Base-by-base conservation (phyloP, 2,113 vertebrate genomes). In the Perca schrenkii region DNA sequence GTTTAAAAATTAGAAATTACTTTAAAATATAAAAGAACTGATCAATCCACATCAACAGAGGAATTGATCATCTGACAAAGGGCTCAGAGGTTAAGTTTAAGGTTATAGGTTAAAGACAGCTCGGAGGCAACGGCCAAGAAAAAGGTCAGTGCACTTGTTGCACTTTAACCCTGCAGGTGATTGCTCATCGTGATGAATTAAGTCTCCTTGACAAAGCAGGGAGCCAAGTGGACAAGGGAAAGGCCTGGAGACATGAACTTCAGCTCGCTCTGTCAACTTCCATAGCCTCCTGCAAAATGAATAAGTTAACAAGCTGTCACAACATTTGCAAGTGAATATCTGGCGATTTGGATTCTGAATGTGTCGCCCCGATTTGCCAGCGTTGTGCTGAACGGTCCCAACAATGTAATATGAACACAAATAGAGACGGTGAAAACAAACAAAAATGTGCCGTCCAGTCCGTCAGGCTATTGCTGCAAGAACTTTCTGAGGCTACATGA, bases 231-330 rank as follows among this genome's bases (percentile, higher is more conserved):
- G 77, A 89, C 87, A 84, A 83, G 85, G 79, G 85, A 80, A 89
- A 86, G 78, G 85, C 88, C 81, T 40, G 79, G 86, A 87, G 85
- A 87, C 65, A 69, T 85, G 81, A 91, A 91, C 81, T 84, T 88
- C 71, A 82, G 60, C 81, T 86, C 70, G 22, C 73, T 88, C 87
- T 91, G 90, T 91, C 92, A 90, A 81, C 88, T 91, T 82, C 49
- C 73, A 90, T 89, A 88, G 72, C 70, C 80, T 74, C 50, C 72
- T 69, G 77, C 80, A 73, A 60, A 86, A 79, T 86, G 78, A 88
- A 89, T 68, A 82, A 86, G 79, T 86, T 89, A 92, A 90, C 86
- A 91, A 86, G 81, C 80, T 91, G 90, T 92, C 88, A 94, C 77
- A 87, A 90, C 82, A 92, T 91, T 90, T 88, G 77, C 72, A 40